A percentile compares a stretch with the other conserved stretches of the same genome.
Conservation (phyloP, 2,888 invertebrate species). For the Elmis aenea region DNA sequence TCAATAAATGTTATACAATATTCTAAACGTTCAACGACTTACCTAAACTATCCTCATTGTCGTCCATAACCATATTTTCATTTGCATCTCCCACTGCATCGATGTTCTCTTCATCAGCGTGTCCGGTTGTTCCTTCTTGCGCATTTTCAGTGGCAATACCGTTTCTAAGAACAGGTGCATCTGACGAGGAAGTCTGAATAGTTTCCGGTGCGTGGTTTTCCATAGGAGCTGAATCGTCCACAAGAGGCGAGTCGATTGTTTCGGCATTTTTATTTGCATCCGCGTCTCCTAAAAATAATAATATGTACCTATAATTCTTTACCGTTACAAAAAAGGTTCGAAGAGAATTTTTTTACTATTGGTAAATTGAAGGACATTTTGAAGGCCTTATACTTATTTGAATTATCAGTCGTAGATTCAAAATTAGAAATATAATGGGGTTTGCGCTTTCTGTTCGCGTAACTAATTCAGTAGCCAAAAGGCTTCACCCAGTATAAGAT, state of each 20-base stretch:
- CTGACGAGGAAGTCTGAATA: conserved; percentile 2
- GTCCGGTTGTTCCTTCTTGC: conserved; percentile 17
- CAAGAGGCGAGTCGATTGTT: no score
- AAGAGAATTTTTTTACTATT: no score
- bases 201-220: conserved; percentile 5
- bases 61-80: conserved; percentile 13
- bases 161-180: conserved; percentile 10
- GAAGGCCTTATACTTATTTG: no score
- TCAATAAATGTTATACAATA: no score
- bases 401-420: no score
- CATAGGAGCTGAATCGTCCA: conserved; percentile 1
- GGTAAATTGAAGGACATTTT: no score
- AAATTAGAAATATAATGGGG: no score
- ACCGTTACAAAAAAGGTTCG: no score
- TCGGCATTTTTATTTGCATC: conserved; percentile 10
- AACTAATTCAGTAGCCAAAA: conserved; percentile 14
- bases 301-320: no score
- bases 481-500: conserved; percentile 13
- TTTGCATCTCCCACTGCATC: conserved; percentile 25
- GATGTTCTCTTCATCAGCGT: conserved; percentile 18
- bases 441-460: no score
- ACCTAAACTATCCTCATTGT: conserved; percentile 19
- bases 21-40: no score
- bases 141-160: conserved; percentile 16
- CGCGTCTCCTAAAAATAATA: conserved; percentile 14